A percentile compares a stretch with the other conserved stretches of the same genome.
phyloP scores from a whole-genome alignment of 2,113 vertebrate genomes.

The Rhodinocichla rosea region DNA sequence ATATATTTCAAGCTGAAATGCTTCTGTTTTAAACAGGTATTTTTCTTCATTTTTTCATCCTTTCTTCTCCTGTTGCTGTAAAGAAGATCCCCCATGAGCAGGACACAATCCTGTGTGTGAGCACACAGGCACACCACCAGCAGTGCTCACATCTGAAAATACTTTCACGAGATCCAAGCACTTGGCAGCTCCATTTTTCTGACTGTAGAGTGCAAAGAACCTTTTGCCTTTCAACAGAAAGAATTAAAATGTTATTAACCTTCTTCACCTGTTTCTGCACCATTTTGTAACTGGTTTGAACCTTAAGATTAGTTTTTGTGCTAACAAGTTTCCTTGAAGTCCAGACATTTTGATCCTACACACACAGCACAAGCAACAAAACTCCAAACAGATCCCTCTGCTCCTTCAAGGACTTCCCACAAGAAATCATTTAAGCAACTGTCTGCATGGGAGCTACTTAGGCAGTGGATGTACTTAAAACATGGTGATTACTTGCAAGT shows the following conservation, averaged over 20 bases:
- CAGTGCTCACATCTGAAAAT: rapidly evolving
- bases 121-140: not conserved
- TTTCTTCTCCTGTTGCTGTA: not conserved
- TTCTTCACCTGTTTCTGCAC: not conserved
- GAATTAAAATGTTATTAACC: not conserved
- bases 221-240: not conserved
- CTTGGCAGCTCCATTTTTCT: not conserved
- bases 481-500: rapidly evolving
- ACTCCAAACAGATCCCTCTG: not conserved
- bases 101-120: not conserved
- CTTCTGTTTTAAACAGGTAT: not conserved
- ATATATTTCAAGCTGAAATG: not conserved
- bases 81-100: not conserved
- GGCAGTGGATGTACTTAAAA: not conserved
- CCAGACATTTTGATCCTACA: not conserved
- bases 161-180: not conserved
- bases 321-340: not conserved
- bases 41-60: not conserved
- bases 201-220: not conserved
- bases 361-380: not conserved
- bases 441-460: not conserved
- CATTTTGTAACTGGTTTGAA: not conserved
- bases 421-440: not conserved
- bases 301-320: not conserved
- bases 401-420: not conserved